A percentile compares a stretch with the other conserved stretches of the same genome.
Evolutionary conservation across 1,140 invertebrate species (phyloP).

Genomic region (Platyscapa corneri): DNA sequence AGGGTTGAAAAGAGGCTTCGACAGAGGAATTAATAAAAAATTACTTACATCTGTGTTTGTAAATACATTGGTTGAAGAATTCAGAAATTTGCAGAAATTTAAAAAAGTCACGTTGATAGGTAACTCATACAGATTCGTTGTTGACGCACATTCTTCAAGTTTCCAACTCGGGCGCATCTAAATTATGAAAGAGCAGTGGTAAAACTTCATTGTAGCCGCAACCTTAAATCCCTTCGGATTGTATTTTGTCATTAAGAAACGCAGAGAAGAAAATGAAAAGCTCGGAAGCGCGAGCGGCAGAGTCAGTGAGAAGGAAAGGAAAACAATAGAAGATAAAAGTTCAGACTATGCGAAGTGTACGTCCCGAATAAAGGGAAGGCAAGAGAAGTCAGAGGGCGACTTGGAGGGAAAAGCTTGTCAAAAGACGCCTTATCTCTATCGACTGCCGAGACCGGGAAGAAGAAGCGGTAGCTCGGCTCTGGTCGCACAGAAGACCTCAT

Average conservation of each 20-base stretch:
- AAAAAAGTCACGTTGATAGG: too few relatives aligned
- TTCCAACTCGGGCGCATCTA: too few relatives aligned
- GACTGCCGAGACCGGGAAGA: slow-evolving; percentile 50
- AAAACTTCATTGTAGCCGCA: not conserved
- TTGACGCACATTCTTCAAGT: too few relatives aligned
- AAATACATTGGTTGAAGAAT: not conserved
- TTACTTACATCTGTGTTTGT: not conserved
- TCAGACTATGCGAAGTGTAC: not conserved
- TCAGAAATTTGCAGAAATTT: too few relatives aligned
- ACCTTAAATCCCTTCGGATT: not conserved
- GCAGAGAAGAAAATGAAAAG: not conserved
- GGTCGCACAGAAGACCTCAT: not conserved
- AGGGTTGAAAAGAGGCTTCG: not conserved
- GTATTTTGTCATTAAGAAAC: slow-evolving; percentile 27
- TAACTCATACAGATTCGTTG: too few relatives aligned
- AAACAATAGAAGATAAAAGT: slow-evolving; percentile 54
- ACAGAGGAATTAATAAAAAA: not conserved
- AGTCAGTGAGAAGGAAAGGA: slow-evolving; percentile 53
- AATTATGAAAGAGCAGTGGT: not conserved
- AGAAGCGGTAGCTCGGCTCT: slow-evolving; percentile 11
- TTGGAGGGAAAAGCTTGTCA: slow-evolving; percentile 56
- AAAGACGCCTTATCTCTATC: slow-evolving; percentile 61
- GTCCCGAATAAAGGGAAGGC: slow-evolving; percentile 28
- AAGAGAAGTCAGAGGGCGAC: slow-evolving; percentile 32
- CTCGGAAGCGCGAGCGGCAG: not conserved